These are phyloP conservation scores for Bambusicola thoracicus DNA, from an alignment of 2,113 vertebrate genomes.

Conservation along the genomic window DNA sequence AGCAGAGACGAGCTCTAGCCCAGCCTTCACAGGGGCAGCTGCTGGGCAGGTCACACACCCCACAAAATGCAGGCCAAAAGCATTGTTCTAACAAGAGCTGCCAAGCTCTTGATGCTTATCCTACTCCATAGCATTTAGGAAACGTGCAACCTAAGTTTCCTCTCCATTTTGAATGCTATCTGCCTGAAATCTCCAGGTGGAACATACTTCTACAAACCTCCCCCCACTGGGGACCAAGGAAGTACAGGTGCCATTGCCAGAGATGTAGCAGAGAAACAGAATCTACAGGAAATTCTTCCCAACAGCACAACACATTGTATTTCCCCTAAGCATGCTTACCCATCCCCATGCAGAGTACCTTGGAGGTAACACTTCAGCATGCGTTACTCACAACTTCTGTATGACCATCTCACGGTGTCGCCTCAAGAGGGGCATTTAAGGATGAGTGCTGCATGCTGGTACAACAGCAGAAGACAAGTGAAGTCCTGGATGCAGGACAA, in stretches of 20 bases:
- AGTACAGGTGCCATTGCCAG: not conserved
- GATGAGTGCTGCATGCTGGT: not conserved
- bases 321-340: not conserved
- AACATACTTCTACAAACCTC: not conserved
- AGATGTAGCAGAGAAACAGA: not conserved
- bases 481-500: not conserved
- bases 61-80: not conserved
- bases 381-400: not conserved
- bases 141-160: fast-evolving
- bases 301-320: not conserved
- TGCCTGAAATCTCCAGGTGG: not conserved
- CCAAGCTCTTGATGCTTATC: not conserved
- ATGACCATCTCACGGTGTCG: not conserved
- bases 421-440: not conserved
- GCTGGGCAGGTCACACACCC: not conserved
- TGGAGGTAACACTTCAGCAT: not conserved
- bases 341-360: not conserved
- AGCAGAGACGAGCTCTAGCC: not conserved
- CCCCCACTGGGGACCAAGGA: not conserved
- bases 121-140: not conserved
- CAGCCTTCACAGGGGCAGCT: not conserved
- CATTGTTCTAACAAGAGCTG: not conserved
- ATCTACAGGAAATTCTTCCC: not conserved
- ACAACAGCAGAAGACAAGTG: not conserved
- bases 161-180: not conserved